Conservation (phyloP, 2,113 vertebrate genomes). For the Merops nubicus region DNA sequence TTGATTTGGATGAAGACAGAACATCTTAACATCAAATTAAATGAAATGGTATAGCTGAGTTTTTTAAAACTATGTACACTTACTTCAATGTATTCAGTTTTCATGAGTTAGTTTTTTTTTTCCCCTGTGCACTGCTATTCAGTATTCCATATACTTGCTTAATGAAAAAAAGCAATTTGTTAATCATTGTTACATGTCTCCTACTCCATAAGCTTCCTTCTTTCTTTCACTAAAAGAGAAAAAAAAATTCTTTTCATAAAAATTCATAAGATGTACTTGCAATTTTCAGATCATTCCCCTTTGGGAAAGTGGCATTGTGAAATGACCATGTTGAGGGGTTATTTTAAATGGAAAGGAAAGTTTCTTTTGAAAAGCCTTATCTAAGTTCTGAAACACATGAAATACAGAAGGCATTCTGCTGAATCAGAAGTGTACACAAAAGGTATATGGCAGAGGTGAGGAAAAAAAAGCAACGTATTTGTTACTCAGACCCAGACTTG, state of each 20-base stretch:
- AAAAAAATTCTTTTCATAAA: background rate
- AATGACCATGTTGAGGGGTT: background rate
- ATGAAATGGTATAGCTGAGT: background rate
- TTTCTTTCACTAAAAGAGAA: background rate
- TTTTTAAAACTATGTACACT: background rate
- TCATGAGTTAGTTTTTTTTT: background rate
- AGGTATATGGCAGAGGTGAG: background rate
- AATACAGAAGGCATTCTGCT: background rate
- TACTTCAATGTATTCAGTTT: background rate
- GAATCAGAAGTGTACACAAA: background rate
- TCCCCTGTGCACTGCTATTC: background rate
- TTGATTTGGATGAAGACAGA: background rate
- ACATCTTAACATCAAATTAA: background rate
- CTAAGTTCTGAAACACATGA: background rate
- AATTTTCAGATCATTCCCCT: background rate
- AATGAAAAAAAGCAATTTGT: background rate
- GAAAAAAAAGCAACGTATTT: background rate
- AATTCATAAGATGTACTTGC: background rate
- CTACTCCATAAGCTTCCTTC: background rate
- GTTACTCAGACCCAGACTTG: background rate
- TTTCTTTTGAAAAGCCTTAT: background rate
- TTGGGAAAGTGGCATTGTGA: background rate
- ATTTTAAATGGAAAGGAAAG: background rate
- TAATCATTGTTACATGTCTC: background rate
- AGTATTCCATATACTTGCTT: background rate